These are phyloP conservation scores for Eustalomyia histrio DNA, from an alignment of 2,888 invertebrate species.

Conservation along the genomic window DNA sequence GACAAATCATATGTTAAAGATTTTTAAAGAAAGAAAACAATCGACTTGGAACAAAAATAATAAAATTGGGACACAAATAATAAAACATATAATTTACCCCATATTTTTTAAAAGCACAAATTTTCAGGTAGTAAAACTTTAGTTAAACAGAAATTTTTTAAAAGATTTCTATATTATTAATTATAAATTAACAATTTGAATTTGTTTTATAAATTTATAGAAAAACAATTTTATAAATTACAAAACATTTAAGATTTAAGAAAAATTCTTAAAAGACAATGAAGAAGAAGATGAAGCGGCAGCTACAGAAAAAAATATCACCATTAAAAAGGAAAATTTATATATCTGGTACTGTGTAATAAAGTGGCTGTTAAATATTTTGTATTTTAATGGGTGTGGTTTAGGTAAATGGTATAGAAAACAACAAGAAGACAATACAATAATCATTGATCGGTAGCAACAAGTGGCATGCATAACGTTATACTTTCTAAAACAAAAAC, in stretches of 20 bases:
- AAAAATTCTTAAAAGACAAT: not conserved
- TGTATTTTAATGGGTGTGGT: conserved; percentile 51
- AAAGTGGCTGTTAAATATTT: conserved; percentile 56
- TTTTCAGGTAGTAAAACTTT: not conserved
- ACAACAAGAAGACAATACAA: conserved; percentile 19
- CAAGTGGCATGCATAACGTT: conserved; percentile 30
- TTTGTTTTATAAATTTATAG: conserved; percentile 26
- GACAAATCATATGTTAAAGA: too few species aligned
- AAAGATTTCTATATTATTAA: conserved; percentile 28
- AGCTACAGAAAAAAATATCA: conserved; percentile 4
- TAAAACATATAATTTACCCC: too few species aligned
- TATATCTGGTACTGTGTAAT: conserved; percentile 37
- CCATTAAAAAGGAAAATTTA: conserved; percentile 16
- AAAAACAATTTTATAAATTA: conserved; percentile 22
- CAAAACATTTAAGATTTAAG: not conserved
- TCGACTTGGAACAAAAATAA: not conserved
- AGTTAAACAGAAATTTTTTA: not conserved
- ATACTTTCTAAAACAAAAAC: conserved; percentile 39
- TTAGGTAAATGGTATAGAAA: conserved; percentile 50
- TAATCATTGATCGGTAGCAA: conserved; percentile 35
- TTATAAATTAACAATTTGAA: conserved; percentile 2
- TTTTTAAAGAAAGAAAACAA: not conserved
- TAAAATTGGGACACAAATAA: not conserved
- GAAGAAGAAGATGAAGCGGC: not conserved
- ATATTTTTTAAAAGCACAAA: not conserved